Evolutionary conservation across 2,888 invertebrate genomes (phyloP).

Genomic region (Chloroclystis v-ata): DNA sequence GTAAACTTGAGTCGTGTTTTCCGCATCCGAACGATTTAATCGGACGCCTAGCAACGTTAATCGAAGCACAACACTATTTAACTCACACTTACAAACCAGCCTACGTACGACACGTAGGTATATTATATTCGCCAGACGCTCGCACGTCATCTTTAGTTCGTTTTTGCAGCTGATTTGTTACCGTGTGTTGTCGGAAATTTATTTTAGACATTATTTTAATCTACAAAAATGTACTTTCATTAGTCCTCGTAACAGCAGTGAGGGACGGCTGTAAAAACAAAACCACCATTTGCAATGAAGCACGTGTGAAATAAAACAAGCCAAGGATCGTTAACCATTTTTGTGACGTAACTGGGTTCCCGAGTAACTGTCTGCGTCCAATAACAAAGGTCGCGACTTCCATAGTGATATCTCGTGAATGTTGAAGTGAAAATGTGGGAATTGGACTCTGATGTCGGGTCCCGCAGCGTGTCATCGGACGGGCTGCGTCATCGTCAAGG

Average conservation of each 20-base stretch:
- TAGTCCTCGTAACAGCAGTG: constrained; percentile 12
- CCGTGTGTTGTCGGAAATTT: constrained; percentile 14
- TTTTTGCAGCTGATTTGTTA: constrained; percentile 32
- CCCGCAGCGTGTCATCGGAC: constrained; percentile 67
- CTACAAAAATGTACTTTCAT: constrained; percentile 24
- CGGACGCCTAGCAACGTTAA: too few species aligned
- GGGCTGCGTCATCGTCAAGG: constrained; percentile 71
- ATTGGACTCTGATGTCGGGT: constrained; percentile 65
- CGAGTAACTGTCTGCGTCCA: constrained; percentile 50
- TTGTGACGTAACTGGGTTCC: constrained; percentile 70
- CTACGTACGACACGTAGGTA: too few species aligned
- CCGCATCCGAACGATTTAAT: too few species aligned
- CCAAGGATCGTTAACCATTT: constrained; percentile 31
- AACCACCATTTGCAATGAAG: not conserved
- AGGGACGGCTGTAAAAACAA: not conserved
- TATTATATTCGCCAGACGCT: too few species aligned
- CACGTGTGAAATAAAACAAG: constrained; percentile 3
- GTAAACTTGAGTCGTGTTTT: too few species aligned
- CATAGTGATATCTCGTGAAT: constrained; percentile 49
- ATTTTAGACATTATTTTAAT: constrained; percentile 6
- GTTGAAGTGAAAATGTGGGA: constrained; percentile 67
- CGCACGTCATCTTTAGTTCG: constrained; percentile 17
- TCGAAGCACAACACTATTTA: too few species aligned
- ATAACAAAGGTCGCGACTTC: constrained; percentile 54
- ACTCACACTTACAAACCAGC: too few species aligned